A percentile compares a stretch with the other conserved stretches of the same genome.
These are phyloP conservation scores for Drosophila melanogaster DNA, from an alignment of 1,140 invertebrate genomes.

Conservation along the genomic window Release_6_plus_ISO1_MT NT_033777.3:6553001-6553500, in stretches of 20 bases:
- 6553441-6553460: conserved; percentile 28
- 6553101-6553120: conserved; percentile 71
- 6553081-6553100: conserved; percentile 66
- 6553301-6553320: not conserved
- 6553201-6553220: conserved; percentile 83
- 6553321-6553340: no score
- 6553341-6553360: conserved; percentile 1
- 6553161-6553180: not conserved
- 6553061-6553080: conserved; percentile 49
- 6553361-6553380: conserved; percentile 75
- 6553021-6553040: not conserved
- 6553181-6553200: conserved; percentile 64
- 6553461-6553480: not conserved
- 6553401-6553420: conserved; percentile 80
- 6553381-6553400: conserved; percentile 53
- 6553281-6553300: not conserved
- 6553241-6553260: conserved; percentile 63
- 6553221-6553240: conserved; percentile 77
- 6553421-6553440: conserved; percentile 59
- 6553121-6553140: conserved; percentile 79
- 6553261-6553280: conserved; percentile 32
- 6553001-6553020: not conserved
- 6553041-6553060: conserved; percentile 34
- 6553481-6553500: not conserved
- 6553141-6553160: conserved; percentile 72